Conservation (phyloP, 2,888 invertebrate genomes). For the Hartigia nigra region DNA sequence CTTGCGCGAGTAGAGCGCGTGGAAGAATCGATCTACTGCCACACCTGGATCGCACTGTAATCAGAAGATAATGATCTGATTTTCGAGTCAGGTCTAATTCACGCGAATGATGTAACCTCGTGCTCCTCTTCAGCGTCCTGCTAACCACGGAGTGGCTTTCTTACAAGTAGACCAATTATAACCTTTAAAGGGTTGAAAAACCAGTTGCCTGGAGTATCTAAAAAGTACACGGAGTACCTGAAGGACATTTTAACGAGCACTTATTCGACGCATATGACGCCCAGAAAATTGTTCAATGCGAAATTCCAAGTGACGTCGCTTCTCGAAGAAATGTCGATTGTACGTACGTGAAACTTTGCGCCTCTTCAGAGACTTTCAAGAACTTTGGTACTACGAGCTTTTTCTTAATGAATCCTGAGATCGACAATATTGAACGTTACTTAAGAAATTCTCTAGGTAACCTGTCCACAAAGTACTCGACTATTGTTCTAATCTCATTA, state of each 20-base stretch:
- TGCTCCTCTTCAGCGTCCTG: not conserved
- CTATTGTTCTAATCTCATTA: not conserved
- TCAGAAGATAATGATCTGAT: not conserved
- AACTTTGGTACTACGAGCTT: not conserved
- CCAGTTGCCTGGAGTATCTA: not conserved
- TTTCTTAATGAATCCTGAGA: not conserved
- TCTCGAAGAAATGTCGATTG: not conserved
- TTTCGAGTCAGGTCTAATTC: not conserved
- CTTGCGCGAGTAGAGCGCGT: slow-evolving; percentile 85
- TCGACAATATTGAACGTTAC: not conserved
- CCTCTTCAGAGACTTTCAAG: not conserved
- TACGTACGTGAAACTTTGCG: not conserved
- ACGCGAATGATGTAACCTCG: not conserved
- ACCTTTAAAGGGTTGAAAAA: not conserved
- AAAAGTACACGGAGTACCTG: not conserved
- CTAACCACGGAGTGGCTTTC: not conserved
- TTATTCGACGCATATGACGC: slow-evolving; percentile 32
- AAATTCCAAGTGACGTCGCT: not conserved
- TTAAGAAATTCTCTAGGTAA: not conserved
- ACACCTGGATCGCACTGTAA: slow-evolving; percentile 91
- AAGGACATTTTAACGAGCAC: slow-evolving; percentile 39
- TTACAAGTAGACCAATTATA: not conserved
- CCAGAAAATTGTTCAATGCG: not conserved
- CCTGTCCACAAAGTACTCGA: no score
- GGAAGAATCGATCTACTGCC: slow-evolving; percentile 91